phyloP scores from a whole-genome alignment of 2,113 vertebrate species.

The Arenaria interpres region DNA sequence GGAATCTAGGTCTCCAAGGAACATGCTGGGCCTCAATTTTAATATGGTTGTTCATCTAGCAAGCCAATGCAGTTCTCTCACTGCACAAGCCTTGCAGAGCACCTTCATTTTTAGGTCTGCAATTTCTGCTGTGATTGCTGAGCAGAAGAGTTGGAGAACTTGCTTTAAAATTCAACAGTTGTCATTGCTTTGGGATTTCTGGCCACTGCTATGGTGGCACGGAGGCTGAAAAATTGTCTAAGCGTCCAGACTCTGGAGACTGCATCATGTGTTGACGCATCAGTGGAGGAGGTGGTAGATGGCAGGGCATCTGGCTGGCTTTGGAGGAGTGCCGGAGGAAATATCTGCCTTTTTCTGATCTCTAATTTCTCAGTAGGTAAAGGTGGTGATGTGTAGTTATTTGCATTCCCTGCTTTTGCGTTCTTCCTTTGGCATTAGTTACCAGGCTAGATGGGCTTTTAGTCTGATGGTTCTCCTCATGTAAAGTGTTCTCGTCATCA shows the following conservation, averaged over 20 bases:
- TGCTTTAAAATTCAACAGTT: not conserved
- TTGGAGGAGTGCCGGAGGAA: not conserved
- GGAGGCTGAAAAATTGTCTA: not conserved
- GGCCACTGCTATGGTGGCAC: not conserved
- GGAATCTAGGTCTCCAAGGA: not conserved
- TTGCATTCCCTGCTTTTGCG: not conserved
- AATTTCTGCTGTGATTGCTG: not conserved
- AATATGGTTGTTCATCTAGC: not conserved
- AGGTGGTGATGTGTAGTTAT: not conserved
- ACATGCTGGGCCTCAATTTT: not conserved
- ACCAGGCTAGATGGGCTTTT: not conserved
- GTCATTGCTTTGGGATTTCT: not conserved
- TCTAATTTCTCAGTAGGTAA: not conserved
- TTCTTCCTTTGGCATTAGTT: not conserved
- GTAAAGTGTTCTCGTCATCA: not conserved
- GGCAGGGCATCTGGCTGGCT: not conserved
- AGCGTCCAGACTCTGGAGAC: not conserved
- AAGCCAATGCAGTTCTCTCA: not conserved
- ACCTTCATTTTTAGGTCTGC: not conserved
- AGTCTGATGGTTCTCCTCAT: not conserved
- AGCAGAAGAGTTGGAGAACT: not conserved
- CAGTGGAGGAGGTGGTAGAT: conserved; percentile 28
- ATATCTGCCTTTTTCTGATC: not conserved
- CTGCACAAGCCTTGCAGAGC: not conserved
- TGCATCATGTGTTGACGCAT: not conserved